phyloP scores from a whole-genome alignment of 2,113 vertebrate species.

The Centropus bengalensis region DNA sequence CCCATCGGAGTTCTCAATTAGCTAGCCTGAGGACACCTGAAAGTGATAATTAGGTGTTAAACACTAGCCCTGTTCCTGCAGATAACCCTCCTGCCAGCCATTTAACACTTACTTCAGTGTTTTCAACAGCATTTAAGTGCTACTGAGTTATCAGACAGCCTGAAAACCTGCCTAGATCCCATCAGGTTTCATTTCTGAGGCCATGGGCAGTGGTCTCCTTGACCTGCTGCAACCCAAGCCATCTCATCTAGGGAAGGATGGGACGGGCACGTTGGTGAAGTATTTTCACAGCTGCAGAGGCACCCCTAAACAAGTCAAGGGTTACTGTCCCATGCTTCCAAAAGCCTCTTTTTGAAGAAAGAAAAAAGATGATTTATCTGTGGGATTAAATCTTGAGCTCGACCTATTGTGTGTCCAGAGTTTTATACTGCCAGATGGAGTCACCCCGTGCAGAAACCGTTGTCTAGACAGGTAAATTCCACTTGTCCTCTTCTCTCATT shows the following conservation, averaged over 20 bases:
- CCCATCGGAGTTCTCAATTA: not conserved
- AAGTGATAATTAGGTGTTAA: constrained; percentile 60
- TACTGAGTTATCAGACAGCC: constrained; percentile 28
- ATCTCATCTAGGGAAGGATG: not conserved
- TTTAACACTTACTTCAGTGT: constrained; percentile 7
- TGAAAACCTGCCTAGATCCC: not conserved
- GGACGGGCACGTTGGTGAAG: not conserved
- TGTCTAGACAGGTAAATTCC: not conserved
- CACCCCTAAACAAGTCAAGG: not conserved
- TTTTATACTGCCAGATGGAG: not conserved
- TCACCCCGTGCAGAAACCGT: not conserved
- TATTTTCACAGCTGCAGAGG: not conserved
- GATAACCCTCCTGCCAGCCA: constrained; percentile 27
- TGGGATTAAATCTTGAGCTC: not conserved
- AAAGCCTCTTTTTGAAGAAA: not conserved
- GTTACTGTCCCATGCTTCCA: not conserved
- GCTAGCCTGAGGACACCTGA: constrained; percentile 2
- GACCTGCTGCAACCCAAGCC: not conserved
- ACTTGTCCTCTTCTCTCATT: not conserved
- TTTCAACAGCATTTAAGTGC: constrained; percentile 30
- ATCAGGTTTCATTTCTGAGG: not conserved
- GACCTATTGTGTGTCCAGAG: not conserved
- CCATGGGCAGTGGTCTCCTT: not conserved
- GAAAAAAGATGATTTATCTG: not conserved
- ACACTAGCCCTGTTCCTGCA: not conserved